Evolutionary conservation across 2,888 invertebrate genomes (phyloP).

Genomic region (Spilosoma lubricipeda): DNA sequence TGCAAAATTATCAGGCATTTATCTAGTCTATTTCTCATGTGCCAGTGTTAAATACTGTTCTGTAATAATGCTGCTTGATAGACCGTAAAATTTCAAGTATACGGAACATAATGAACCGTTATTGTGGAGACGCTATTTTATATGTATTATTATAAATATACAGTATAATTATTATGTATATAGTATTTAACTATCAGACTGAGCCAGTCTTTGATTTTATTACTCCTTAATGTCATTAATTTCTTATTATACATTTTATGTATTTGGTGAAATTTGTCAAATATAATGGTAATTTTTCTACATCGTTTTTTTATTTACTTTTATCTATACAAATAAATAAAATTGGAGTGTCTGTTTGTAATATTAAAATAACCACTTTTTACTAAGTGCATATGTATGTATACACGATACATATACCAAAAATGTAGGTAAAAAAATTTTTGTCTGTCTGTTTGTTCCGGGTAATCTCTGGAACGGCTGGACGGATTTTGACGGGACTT

Average conservation of each 20-base stretch:
- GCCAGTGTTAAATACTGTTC: background rate
- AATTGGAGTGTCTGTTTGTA: no score
- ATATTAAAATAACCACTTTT: no score
- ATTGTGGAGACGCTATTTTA: constrained; percentile 42
- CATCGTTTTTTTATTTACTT: constrained; percentile 17
- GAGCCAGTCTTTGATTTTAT: constrained; percentile 57
- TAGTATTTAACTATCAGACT: constrained; percentile 54
- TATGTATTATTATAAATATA: constrained; percentile 47
- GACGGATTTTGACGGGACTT: no score
- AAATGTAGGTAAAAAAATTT: no score
- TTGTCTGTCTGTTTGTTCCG: no score
- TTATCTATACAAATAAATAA: no score
- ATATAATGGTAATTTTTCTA: constrained; percentile 24
- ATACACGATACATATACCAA: no score
- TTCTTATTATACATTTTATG: constrained; percentile 22
- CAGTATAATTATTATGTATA: constrained; percentile 41
- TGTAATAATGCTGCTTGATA: background rate
- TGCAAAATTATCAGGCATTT: background rate
- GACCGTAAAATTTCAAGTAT: constrained; percentile 50
- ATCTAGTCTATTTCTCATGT: background rate
- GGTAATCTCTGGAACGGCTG: no score
- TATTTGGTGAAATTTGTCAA: constrained; percentile 37
- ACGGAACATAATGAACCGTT: constrained; percentile 35
- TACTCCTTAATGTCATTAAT: constrained; percentile 24
- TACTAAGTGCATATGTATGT: no score